Evolutionary conservation across 2,888 invertebrate genomes (phyloP), one percentile per base, ranked within the genome.

Genomic region (Epiperipatus broadwayi): DNA sequence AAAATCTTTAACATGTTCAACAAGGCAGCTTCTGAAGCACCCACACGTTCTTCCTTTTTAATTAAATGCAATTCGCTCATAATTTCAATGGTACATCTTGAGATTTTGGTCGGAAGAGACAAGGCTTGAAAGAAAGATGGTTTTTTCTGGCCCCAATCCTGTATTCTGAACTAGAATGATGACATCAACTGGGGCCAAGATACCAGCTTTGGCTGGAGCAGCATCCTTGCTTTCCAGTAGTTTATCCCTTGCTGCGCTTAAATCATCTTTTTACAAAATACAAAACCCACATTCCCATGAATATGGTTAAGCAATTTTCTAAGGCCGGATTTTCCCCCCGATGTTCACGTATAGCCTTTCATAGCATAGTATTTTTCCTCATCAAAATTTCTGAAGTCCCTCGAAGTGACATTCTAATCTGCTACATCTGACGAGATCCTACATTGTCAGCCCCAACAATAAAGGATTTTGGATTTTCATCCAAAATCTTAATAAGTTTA

Each of bases 281-380:
- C 95, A 55, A 97, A 93, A 44, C 95, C 97, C 38, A 97, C 89
- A 60, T 97, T 97, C 50, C 87, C 87, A 58, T 78, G 79, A 61
- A 97, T 89, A 65, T 91, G 83, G 0, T 91, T 85, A 52, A 97
- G 61, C 46, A 97, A 62, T 84, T 93, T 65, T 97, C 95, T 48
- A 97, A 67, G 16, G 78, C 72, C 2, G 83, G 80, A 60, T 93
- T 95, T 58, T 80, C 78, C 55, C 91, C 89, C 50, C 93, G 63
- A 60, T 95, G 93, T 39, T 93, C 93, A 52, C 84, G 78, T 62
- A 99, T 95, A 39, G 95, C 95, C 63, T 97, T 97, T 46, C 95
- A 75, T 81, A 99, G 97, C 97, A 99, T 97, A 56, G 97, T 99
- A 68, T 99, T 99, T 65, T 99, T 99, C 45, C 97, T 97, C 95